phyloP scores from a whole-genome alignment of 2,113 vertebrate species.

The Pseudorasbora parva region DNA sequence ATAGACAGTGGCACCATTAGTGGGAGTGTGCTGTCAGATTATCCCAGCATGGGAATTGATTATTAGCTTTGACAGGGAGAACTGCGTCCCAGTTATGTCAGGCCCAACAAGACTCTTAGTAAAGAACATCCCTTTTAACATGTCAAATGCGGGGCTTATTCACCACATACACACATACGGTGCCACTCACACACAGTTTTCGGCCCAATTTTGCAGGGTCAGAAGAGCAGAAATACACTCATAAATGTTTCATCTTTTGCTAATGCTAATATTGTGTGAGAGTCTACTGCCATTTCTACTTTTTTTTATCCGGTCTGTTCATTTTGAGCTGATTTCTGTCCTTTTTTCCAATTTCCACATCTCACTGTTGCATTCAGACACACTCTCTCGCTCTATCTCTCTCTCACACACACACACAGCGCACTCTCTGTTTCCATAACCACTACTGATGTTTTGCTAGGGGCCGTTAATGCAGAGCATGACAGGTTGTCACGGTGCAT shows the following conservation, averaged over 20 bases:
- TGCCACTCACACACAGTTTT: conserved; percentile 42
- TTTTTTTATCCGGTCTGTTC: background rate
- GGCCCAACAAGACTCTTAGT: conserved; percentile 68
- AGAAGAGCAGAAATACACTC: conserved; percentile 50
- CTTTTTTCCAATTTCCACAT: background rate
- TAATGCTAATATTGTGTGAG: background rate
- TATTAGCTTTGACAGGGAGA: conserved; percentile 76
- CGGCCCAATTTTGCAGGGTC: conserved; percentile 53
- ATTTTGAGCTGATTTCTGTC: conserved; percentile 21
- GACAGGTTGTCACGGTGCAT: conserved; percentile 74
- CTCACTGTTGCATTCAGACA: background rate
- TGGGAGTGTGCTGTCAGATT: conserved; percentile 72
- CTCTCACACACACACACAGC: background rate
- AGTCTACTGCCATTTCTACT: background rate
- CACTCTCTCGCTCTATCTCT: conserved; percentile 26
- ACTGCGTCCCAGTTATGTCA: conserved; percentile 80
- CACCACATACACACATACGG: conserved; percentile 58
- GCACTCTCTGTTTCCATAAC: conserved; percentile 49
- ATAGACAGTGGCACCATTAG: conserved; percentile 54
- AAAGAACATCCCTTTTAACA: conserved; percentile 75
- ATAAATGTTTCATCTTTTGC: conserved; percentile 1
- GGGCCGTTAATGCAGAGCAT: conserved; percentile 63
- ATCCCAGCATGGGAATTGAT: conserved; percentile 72
- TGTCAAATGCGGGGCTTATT: conserved; percentile 67
- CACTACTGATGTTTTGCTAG: conserved; percentile 69